Percentiles rank a stretch among this genome's conserved stretches.
These are phyloP conservation scores for Oscheius sp. DNA, from an alignment of 2,888 invertebrate genomes.

Conservation along the genomic window DNA sequence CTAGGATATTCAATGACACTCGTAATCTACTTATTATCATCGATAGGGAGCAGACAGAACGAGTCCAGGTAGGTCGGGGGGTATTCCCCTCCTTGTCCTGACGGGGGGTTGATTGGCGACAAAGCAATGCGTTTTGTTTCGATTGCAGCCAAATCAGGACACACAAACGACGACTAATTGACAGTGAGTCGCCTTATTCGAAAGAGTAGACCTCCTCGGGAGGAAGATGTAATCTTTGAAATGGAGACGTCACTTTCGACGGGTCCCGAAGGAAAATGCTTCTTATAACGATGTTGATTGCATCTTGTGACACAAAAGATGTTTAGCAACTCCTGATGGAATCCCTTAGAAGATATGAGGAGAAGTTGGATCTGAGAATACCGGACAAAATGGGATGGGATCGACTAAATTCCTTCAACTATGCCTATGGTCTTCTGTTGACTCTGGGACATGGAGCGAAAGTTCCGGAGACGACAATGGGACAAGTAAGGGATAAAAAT, in stretches of 20 bases:
- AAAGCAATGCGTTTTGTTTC: constrained; percentile 35
- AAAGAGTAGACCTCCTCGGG: background rate
- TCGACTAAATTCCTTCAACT: constrained; percentile 61
- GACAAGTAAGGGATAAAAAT: constrained; percentile 56
- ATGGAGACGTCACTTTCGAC: background rate
- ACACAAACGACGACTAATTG: constrained; percentile 32
- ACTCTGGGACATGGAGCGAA: constrained; percentile 63
- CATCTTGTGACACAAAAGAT: background rate
- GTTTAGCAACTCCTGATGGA: constrained; percentile 60
- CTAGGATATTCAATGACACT: constrained; percentile 65
- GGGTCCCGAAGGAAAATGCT: background rate
- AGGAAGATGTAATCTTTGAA: background rate
- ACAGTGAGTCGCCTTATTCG: background rate
- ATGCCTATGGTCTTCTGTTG: constrained; percentile 63
- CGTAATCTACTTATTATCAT: constrained; percentile 65
- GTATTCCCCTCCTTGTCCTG: too few relatives aligned
- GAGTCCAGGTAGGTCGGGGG: constrained; percentile 55
- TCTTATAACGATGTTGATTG: background rate
- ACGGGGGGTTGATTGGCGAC: constrained; percentile 19
- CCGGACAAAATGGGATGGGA: constrained; percentile 57
- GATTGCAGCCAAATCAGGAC: constrained; percentile 20
- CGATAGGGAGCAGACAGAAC: constrained; percentile 60
- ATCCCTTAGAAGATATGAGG: constrained; percentile 59
- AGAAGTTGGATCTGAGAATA: constrained; percentile 40
- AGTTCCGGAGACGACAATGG: constrained; percentile 55